Percentiles rank a stretch among this genome's conserved stretches.
phyloP scores from a whole-genome alignment of 2,797 vertebrate genomes.

The Adrianichthys oophorus region DNA sequence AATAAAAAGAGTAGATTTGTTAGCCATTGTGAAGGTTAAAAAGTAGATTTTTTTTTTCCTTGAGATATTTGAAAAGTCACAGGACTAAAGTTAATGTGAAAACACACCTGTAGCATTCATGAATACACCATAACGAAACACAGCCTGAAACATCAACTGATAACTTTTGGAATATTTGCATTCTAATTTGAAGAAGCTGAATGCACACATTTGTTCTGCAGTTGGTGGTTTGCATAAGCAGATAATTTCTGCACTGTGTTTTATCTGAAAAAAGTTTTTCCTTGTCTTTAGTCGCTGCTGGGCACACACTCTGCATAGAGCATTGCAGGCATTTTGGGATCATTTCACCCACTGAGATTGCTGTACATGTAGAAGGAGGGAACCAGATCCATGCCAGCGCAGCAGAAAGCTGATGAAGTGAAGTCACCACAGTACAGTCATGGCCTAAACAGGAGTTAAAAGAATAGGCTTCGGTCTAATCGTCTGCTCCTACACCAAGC shows the following conservation, averaged over 20 bases:
- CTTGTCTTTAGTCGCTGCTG: too few relatives aligned
- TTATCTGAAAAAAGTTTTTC: neutral
- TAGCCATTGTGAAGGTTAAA: too few relatives aligned
- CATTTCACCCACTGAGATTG: constrained; percentile 48
- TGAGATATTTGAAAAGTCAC: too few relatives aligned
- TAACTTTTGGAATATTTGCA: constrained; percentile 32
- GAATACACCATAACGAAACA: too few relatives aligned
- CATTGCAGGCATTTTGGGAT: too few relatives aligned
- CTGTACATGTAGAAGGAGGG: constrained; percentile 25
- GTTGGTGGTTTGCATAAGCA: constrained; percentile 31
- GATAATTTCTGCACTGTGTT: neutral
- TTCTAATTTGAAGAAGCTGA: constrained; percentile 20
- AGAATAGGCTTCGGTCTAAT: constrained; percentile 73
- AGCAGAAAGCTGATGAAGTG: constrained; percentile 64
- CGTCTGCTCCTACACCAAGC: constrained; percentile 41
- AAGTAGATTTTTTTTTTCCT: too few relatives aligned
- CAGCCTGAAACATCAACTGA: neutral
- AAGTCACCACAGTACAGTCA: constrained; percentile 76
- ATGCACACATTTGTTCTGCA: neutral
- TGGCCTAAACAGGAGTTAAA: constrained; percentile 52
- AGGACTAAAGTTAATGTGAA: too few relatives aligned
- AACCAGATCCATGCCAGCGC: constrained; percentile 37
- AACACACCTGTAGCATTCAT: too few relatives aligned
- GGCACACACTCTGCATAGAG: too few relatives aligned
- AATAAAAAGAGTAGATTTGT: too few relatives aligned